phyloP scores from a whole-genome alignment of 1,140 invertebrate species.

The Psilanteris sp. region DNA sequence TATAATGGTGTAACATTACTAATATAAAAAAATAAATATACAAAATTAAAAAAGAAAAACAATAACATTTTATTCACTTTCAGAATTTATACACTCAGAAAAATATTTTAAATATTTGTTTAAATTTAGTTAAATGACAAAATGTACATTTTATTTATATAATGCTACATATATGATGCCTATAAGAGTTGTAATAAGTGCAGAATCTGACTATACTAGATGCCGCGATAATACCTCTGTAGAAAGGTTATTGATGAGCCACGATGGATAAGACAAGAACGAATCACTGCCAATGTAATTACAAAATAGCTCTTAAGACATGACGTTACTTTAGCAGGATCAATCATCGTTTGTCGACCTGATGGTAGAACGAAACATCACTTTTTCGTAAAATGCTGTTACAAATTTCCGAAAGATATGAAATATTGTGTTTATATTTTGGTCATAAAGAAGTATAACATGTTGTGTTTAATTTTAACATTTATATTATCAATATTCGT shows the following conservation, averaged over 20 bases:
- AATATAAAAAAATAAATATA: no score
- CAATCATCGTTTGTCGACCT: constrained; percentile 72
- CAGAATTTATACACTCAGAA: no score
- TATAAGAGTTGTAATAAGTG: constrained; percentile 21
- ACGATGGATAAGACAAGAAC: constrained; percentile 75
- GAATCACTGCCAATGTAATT: constrained; percentile 78
- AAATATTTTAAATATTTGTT: no score
- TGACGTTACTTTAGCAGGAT: constrained; percentile 71
- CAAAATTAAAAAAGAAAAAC: no score
- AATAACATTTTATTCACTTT: no score
- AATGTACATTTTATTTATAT: constrained; percentile 62
- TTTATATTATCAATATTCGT: no score
- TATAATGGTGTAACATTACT: no score
- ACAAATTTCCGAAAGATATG: constrained; percentile 31
- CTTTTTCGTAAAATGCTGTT: constrained; percentile 32
- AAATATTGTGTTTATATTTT: constrained; percentile 6
- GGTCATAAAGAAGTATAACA: no score
- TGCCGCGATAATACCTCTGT: constrained; percentile 29
- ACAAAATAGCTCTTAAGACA: constrained; percentile 75
- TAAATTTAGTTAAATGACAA: no score
- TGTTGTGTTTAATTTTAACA: no score
- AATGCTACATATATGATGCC: constrained; percentile 1
- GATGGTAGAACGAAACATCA: constrained; percentile 37
- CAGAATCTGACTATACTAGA: constrained; percentile 47
- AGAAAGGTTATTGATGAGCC: constrained; percentile 76